Base-by-base conservation (phyloP, 2,797 vertebrate genomes). In the Erpetoichthys calabaricus region DNA sequence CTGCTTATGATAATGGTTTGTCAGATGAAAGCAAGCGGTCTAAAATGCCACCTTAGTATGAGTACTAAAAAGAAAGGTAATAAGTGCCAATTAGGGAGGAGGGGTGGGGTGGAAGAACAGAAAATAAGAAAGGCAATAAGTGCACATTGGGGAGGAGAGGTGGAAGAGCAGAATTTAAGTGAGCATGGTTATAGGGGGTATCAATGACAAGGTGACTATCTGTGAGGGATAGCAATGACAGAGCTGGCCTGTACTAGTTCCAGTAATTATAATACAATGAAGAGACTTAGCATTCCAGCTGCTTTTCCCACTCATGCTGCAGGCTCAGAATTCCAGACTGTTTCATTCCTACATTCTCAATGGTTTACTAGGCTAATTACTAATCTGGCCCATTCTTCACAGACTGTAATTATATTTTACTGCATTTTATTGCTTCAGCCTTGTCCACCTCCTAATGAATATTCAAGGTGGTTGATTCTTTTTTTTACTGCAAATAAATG, bases 201-300 rank as follows among this genome's bases (percentile, higher is more conserved):
- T 82, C 78, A 74, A 73, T 65, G 71, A 76, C 77, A 77, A 76
- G 76, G 80, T 80, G 76, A 80, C 82, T 75, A 70, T 77, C 75
- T 71, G 76, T 71, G 61, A 67, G 52, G 46, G 56, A 59, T 83
- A 85, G 80, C 73, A 71, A 74, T 72, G 67, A 59, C 79, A 71
- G 76, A 75, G 75, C 79, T 82, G 80, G 78, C 74, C 80, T 80
- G 75, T 74, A 77, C 70, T 81, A 82, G 82, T 85, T 86, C 81
- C 83, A 84, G 82, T 84, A 85, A 87, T 87, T 86, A 86, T 77
- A 68, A 80, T 80, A 84, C 84, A 85, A 84, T 84, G 79, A 79
- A 74, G 73, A 78, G 73, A 80, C 75, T 78, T 80, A 73, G 83
- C 80, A 79, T 74, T 82, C 80, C 80, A 77, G 83, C 82, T 86